Percentiles rank a stretch among this genome's conserved stretches.
Conservation (phyloP, 2,888 invertebrate species). For the Sphecodes monilicornis region DNA sequence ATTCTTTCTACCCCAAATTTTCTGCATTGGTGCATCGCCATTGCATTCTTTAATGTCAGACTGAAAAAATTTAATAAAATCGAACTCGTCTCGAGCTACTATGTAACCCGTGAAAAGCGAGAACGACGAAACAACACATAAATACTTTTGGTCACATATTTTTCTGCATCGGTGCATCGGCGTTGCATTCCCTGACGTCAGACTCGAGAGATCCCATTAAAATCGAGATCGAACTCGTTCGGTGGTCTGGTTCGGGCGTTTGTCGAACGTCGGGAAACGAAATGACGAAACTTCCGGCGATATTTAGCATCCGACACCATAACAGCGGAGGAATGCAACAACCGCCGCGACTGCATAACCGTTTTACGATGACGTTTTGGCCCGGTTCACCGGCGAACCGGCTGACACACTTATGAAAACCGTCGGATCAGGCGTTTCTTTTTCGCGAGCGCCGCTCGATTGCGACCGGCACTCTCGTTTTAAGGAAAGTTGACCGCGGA, state of each 20-base stretch:
- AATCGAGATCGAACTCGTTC: background rate
- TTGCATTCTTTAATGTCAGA: too few species aligned
- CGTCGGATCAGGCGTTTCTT: conserved; percentile 53
- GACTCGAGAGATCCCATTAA: too few species aligned
- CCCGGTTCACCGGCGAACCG: conserved; percentile 25
- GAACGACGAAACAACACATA: too few species aligned
- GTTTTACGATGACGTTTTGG: conserved; percentile 37
- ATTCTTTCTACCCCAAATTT: too few species aligned
- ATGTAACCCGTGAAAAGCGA: too few species aligned
- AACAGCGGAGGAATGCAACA: background rate
- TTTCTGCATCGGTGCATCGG: too few species aligned
- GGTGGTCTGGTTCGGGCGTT: background rate
- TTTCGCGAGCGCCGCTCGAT: conserved; percentile 24
- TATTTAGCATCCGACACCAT: background rate
- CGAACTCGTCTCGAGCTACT: too few species aligned
- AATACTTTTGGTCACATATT: too few species aligned
- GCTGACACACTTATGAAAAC: conserved; percentile 63
- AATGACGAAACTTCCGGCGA: background rate
- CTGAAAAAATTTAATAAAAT: too few species aligned
- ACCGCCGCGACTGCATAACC: conserved; percentile 32
- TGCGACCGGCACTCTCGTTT: conserved; percentile 17
- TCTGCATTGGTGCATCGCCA: too few species aligned
- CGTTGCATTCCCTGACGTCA: too few species aligned
- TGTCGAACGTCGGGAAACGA: background rate
- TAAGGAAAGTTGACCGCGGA: conserved; percentile 33